These are phyloP conservation scores for Toxotes chatareus DNA, from an alignment of 2,113 vertebrate genomes.

Conservation along the genomic window DNA sequence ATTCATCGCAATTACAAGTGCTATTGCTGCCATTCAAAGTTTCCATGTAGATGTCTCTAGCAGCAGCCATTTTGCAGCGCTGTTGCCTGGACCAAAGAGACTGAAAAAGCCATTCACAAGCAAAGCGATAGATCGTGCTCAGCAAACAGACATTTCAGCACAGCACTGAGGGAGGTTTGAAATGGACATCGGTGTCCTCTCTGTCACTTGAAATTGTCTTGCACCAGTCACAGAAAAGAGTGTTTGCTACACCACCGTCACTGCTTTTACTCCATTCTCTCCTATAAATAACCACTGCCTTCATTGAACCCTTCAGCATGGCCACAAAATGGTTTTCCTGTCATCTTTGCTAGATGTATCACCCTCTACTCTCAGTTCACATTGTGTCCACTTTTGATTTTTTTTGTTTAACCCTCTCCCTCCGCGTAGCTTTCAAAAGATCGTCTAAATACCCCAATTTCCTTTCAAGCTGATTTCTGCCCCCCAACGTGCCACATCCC, in stretches of 20 bases:
- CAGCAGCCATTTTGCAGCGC: slow-evolving; percentile 84
- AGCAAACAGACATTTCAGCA: slow-evolving; percentile 42
- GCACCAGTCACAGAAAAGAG: slow-evolving; percentile 24
- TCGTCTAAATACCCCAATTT: slow-evolving; percentile 72
- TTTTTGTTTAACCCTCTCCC: slow-evolving; percentile 36
- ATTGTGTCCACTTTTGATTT: slow-evolving; percentile 58
- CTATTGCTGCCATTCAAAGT: slow-evolving; percentile 80
- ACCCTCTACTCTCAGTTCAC: slow-evolving; percentile 61
- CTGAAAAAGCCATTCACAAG: slow-evolving; percentile 67
- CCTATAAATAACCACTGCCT: slow-evolving; percentile 71
- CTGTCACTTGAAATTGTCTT: slow-evolving; percentile 27
- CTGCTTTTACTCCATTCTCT: slow-evolving; percentile 60
- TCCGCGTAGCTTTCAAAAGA: slow-evolving; percentile 37
- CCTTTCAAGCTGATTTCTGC: slow-evolving; percentile 69
- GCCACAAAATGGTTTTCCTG: slow-evolving; percentile 79
- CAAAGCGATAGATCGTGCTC: slow-evolving; percentile 52
- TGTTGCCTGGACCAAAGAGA: slow-evolving; percentile 73
- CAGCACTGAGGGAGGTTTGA: slow-evolving; percentile 11
- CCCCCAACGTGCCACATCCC: slow-evolving; percentile 61
- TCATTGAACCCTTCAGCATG: slow-evolving; percentile 64
- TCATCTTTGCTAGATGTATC: slow-evolving; percentile 77
- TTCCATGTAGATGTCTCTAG: slow-evolving; percentile 76
- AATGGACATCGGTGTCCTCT: slow-evolving; percentile 57
- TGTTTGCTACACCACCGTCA: slow-evolving; percentile 24
- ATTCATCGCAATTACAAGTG: slow-evolving; percentile 55